Base-by-base conservation (phyloP, 2,888 invertebrate genomes). In the Caradrina clavipalpis region DNA sequence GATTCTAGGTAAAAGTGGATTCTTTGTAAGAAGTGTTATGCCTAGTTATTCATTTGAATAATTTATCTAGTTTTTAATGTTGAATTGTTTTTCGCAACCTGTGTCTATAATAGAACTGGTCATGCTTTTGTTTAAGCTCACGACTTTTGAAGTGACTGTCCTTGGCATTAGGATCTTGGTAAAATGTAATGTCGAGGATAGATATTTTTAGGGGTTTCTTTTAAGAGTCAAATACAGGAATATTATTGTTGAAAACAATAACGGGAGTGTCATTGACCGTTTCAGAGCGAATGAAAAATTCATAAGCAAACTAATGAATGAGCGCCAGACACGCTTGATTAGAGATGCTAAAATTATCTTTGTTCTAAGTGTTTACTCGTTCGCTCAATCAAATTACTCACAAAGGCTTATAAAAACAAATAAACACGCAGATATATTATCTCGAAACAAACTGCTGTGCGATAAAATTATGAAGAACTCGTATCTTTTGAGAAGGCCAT, bases 281-380 rank as follows among this genome's bases (percentile, higher is more conserved):
- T 49, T 17, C 39, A 53, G 53, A 53, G 45, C 35, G 53, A 70
- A 80, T 54, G 13, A 54, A 77, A 69, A 57, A 50, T 0, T 26
- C 17, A 61, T 68, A 21, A 50, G 22, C 60, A 54, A 69, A 61
- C 45, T 62, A 59, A 80, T 66, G 45, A 80, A 78, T 80, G 71
- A 66, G 70, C 47, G 50, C 35, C 58, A 71, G 81, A 80, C 65
- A 76, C 42, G 71, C 71, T 63, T 76, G 31, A 80, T 76, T 76
- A 60, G 62, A n/a, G 59, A 50, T 56, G 77, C 77, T 70, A 71
- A 78, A 76, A 47, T 71, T 80, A 76, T 66, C 71, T 57, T 63
- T 80, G 77, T 78, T 76, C 64, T 62, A 50, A 49, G 76, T 55
- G 39, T 61, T 60, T 75, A 75, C 42, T 64, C 35, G 47, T 73